phyloP scores from a whole-genome alignment of 2,888 invertebrate genomes.

The Hyposoter dolosus region DNA sequence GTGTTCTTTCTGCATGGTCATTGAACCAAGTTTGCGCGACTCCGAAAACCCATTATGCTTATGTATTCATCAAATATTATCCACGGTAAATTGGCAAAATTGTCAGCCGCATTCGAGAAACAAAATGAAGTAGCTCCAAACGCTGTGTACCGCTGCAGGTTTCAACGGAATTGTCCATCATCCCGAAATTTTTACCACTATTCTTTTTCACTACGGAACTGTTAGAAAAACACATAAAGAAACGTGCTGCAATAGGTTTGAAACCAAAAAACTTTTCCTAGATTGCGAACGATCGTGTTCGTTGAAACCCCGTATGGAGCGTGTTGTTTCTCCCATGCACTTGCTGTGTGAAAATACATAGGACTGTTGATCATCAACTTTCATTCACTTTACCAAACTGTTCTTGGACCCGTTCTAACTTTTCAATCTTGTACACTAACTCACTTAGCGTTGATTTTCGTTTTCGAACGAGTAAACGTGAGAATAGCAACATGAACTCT shows the following conservation, averaged over 20 bases:
- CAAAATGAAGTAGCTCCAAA: conserved; percentile 26
- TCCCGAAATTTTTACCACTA: background rate
- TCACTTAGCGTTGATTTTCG: conserved; percentile 49
- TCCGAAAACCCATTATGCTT: conserved; percentile 24
- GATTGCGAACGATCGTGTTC: background rate
- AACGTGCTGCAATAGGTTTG: background rate
- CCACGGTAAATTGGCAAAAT: conserved; percentile 11
- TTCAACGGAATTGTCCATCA: background rate
- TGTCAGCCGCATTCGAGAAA: background rate
- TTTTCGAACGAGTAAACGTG: conserved; percentile 38
- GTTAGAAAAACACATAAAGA: background rate
- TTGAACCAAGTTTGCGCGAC: conserved; percentile 19
- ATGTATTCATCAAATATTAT: conserved; percentile 25
- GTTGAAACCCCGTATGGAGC: background rate
- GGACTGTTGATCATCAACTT: conserved; percentile 57
- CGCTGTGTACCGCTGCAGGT: background rate
- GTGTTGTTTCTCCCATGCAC: conserved; percentile 8
- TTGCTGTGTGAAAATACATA: conserved; percentile 16
- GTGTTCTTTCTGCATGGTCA: conserved; percentile 17
- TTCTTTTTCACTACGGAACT: no score
- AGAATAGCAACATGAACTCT: conserved; percentile 1
- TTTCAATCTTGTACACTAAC: conserved; percentile 76
- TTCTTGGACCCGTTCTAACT: conserved; percentile 74
- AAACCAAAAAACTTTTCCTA: background rate
- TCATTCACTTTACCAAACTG: conserved; percentile 56